Base-by-base conservation (phyloP, 2,797 vertebrate species). In the Arvicola amphibius region DNA sequence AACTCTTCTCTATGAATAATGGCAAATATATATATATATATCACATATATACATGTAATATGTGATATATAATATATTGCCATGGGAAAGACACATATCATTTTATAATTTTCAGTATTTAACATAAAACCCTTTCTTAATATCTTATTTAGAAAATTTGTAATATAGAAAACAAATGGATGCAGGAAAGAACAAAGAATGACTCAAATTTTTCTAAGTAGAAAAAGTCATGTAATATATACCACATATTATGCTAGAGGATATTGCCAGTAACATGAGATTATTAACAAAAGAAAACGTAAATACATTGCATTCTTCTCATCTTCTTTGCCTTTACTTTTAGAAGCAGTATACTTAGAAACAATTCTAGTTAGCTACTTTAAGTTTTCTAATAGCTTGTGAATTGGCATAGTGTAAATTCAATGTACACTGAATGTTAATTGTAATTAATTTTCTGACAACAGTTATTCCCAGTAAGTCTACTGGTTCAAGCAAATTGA, bases 381-480 rank as follows among this genome's bases (percentile, higher is more conserved):
- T 61, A 86, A 51, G 61, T 76, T 90, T 97, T 84, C 88, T 92
- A 87, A 84, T 96, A 81, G 71, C 90, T 80, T 63, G 11, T 76
- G 40, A 91, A 92, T 13, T 87, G 69, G 89, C 12, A 71, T 73
- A 85, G 61, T 89, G 56, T 56, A 86, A 94, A 27, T 95, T 92
- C 79, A 85, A 71, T 80, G 17, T 84, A 51, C 71, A 84, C n/a
- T 94, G 69, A 96, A 90, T 4, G 48, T 34, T n/a, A 81, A 96
- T 51, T 79, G 34, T 94, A 93, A 96, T 93, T 96, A 94, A 96
- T 80, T 92, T 95, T 65, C 63, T 94, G 63, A 71, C 23, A 27
- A 14, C 43, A 83, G 13, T 79, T 92, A n/a, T 77, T 95, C 63
- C 32, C 19, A 51, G 51, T 69, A 88, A 56, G 67, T 79, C 76